A percentile compares a stretch with the other conserved stretches of the same genome.
These are phyloP conservation scores for Heliocidaris tuberculata DNA, from an alignment of 35 echinoderm and acorn worm species.

Conservation along the genomic window DNA sequence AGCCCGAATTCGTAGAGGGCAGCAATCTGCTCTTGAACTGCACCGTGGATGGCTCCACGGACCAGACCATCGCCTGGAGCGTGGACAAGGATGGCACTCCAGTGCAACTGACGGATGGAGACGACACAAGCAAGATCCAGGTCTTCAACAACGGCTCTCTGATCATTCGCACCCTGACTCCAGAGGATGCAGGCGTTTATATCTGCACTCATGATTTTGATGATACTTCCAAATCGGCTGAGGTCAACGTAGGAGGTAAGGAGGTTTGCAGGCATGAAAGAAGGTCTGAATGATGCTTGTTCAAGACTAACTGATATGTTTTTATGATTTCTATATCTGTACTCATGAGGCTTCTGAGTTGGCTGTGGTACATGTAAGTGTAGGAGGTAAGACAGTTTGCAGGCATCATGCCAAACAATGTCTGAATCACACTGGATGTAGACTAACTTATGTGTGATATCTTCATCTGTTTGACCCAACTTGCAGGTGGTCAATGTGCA, in stretches of 20 bases:
- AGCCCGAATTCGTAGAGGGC: not conserved
- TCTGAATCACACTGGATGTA: too few relatives aligned
- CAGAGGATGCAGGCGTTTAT: not conserved
- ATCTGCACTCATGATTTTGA: not conserved
- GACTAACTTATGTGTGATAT: too few relatives aligned
- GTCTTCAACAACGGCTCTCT: constrained; percentile 31
- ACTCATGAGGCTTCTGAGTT: too few relatives aligned
- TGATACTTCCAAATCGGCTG: not conserved
- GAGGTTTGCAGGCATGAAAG: not conserved
- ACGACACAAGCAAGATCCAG: constrained; percentile 10
- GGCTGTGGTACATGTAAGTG: too few relatives aligned
- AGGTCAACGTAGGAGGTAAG: constrained; percentile 25
- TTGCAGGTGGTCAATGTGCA: too few relatives aligned
- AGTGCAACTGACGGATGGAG: not conserved
- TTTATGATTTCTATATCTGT: too few relatives aligned
- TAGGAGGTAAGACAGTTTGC: too few relatives aligned
- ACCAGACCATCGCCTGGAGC: not conserved
- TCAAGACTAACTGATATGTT: too few relatives aligned
- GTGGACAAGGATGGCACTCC: not conserved
- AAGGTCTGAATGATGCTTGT: too few relatives aligned
- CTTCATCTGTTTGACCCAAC: too few relatives aligned
- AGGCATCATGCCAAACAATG: too few relatives aligned
- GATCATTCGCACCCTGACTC: not conserved
- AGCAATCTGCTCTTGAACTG: not conserved
- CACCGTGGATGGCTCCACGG: not conserved